phyloP scores from a whole-genome alignment of 1,140 invertebrate species.

The Plectus sambesii region DNA sequence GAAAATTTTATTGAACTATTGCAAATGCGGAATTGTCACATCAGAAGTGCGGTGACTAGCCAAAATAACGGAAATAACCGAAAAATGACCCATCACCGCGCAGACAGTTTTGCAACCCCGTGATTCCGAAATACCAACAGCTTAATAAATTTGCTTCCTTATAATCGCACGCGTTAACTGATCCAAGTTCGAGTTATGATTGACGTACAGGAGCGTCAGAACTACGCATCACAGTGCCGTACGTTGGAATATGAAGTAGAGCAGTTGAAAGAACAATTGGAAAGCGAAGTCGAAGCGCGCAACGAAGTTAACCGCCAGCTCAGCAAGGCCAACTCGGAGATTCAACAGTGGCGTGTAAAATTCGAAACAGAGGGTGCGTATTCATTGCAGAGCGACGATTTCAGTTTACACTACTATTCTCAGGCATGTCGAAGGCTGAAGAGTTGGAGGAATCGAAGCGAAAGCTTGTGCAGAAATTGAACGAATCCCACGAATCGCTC shows the following conservation, averaged over 20 bases:
- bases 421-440: no score
- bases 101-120: no score
- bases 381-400: slow-evolving; percentile 84
- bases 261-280: slow-evolving; percentile 77
- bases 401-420: slow-evolving; percentile 66
- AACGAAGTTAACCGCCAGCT: slow-evolving; percentile 69
- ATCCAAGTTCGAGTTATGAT: no score
- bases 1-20: no score
- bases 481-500: slow-evolving; percentile 88
- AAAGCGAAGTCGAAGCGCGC: slow-evolving; percentile 68
- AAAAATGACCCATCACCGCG: no score
- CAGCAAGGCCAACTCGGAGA: slow-evolving; percentile 85
- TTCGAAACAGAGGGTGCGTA: slow-evolving; percentile 90
- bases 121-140: no score
- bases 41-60: no score
- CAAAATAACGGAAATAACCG: no score
- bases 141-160: no score
- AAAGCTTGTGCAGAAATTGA: slow-evolving; percentile 82
- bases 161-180: no score
- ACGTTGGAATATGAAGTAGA: slow-evolving; percentile 93
- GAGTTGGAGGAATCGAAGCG: no score
- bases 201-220: not conserved
- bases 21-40: no score
- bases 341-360: slow-evolving; percentile 79
- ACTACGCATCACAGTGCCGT: slow-evolving; percentile 45